Base-by-base conservation (phyloP, 2,797 vertebrate species). In the Gorsachius magnificus region DNA sequence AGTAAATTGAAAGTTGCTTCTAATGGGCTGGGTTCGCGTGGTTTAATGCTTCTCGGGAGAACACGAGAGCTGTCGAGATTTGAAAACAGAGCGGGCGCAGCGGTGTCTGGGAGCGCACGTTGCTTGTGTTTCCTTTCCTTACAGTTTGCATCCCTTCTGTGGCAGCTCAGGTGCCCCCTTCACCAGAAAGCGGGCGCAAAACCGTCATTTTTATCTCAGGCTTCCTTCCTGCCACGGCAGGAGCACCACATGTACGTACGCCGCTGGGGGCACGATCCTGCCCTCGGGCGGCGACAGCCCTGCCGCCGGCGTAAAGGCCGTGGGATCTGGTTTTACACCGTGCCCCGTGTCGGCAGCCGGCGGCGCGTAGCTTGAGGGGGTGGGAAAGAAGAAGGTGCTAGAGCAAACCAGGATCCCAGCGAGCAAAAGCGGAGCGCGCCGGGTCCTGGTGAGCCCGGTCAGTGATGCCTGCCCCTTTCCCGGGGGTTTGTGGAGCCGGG, bases 1-100 rank as follows among this genome's bases (percentile, higher is more conserved):
- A 66, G 65, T 89, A 95, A 94, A 90, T 79, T 87, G 96, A 87
- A 97, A 97, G 96, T 85, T 87, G 94, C 89, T 90, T 69, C 92
- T 97, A 89, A 96, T 80, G 95, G 96, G 86, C 96, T 96, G 96
- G 10, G 83, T 95, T 94, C 93, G 93, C 86, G 70, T 84, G 89
- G 91, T 93, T 22, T 70, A 91, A 76, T 74, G 87, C 45, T 81
- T 84, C 95, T 97, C 86, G 3, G 25, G 82, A 91, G 95, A 90
- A 90, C 95, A 95, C 45, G 78, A 68, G 95, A 54, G 85, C 78
- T 11, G 54, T 33, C 60, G 93, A 86, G 66, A 33, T 86, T 72
- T 78, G 61, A 86, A 95, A 87, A 72, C 16, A 87, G 95, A 56
- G 50, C 89, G 63, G 36, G 91, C 81, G 2, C 75, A 33, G 84